Conservation (phyloP, 2,888 invertebrate species). For the Pheosia tremula region DNA sequence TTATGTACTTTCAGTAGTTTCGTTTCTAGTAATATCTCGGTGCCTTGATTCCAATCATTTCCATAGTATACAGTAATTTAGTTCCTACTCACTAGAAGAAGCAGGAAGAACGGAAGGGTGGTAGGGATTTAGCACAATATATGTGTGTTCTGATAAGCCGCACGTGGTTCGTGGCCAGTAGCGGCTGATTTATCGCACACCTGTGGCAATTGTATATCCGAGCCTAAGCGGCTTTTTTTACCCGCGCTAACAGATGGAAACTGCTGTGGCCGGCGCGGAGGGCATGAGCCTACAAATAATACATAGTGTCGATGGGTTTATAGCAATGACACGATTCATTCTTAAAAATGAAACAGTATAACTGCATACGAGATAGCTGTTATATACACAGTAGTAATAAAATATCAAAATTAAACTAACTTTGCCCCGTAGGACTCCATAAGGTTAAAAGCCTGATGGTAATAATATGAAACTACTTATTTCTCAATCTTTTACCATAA, state of each 20-base stretch:
- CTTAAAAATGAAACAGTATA: not conserved
- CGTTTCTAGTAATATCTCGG: too few relatives aligned
- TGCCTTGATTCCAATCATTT: too few relatives aligned
- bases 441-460: too few relatives aligned
- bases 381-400: too few relatives aligned
- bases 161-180: not conserved
- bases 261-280: not conserved
- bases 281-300: not conserved
- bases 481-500: too few relatives aligned
- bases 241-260: not conserved
- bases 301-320: not conserved
- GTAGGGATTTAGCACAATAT: not conserved
- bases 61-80: too few relatives aligned
- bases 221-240: not conserved
- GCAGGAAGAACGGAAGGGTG: not conserved
- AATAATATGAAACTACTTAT: too few relatives aligned
- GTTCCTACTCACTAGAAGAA: too few relatives aligned
- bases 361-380: too few relatives aligned
- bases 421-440: too few relatives aligned
- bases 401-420: too few relatives aligned
- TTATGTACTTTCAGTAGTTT: too few relatives aligned
- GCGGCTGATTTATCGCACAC: not conserved
- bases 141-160: not conserved
- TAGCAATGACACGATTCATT: not conserved
- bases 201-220: not conserved